Evolutionary conservation across 2,113 vertebrate species (phyloP).

Genomic region (Delphinus delphis): DNA sequence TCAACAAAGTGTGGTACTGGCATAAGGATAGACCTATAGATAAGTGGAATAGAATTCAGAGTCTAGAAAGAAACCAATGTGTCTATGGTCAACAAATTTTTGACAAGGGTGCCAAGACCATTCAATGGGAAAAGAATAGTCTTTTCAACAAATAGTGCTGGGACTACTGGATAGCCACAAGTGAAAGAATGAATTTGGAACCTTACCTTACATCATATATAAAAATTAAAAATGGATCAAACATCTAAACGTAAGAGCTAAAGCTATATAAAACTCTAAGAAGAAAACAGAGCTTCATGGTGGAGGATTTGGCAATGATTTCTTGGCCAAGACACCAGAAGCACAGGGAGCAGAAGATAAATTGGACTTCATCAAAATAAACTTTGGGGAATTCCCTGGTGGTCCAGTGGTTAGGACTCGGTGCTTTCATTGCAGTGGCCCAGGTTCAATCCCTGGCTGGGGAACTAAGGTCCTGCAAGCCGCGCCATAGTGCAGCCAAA

Average conservation of each 20-base stretch:
- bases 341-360: neutral
- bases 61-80: neutral
- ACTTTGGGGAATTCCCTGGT: neutral
- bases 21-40: neutral
- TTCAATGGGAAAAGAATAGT: neutral
- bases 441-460: neutral
- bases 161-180: neutral
- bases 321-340: neutral
- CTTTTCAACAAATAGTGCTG: neutral
- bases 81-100: neutral
- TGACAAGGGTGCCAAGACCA: neutral
- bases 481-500: neutral
- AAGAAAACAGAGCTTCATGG: neutral
- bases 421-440: neutral
- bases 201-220: neutral
- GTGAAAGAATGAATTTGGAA: neutral
- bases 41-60: neutral
- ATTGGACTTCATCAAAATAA: neutral
- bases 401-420: neutral
- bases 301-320: neutral
- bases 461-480: neutral
- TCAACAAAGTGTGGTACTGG: neutral
- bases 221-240: neutral
- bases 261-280: neutral
- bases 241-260: neutral